Conservation (phyloP, 2,888 invertebrate genomes). For the Spatulosminthurus flaviceps region DNA sequence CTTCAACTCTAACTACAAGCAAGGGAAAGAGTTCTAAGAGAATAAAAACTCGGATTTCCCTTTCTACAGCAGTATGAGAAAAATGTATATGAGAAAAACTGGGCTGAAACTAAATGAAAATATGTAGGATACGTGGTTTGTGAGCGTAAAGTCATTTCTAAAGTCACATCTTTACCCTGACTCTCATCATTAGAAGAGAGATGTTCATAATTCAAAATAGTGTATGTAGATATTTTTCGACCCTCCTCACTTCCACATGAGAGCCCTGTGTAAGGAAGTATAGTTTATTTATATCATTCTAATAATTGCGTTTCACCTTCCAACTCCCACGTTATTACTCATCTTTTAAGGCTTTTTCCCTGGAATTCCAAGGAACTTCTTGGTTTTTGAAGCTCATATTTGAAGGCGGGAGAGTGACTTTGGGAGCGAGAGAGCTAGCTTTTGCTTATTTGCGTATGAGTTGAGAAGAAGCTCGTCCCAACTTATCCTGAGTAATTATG, state of each 20-base stretch:
- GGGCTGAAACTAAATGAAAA: no score
- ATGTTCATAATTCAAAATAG: not conserved
- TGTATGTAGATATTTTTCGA: not conserved
- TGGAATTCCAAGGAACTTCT: no score
- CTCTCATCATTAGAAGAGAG: constrained; percentile 7
- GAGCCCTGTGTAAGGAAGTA: not conserved
- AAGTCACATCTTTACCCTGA: not conserved
- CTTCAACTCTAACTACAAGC: not conserved
- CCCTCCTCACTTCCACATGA: not conserved
- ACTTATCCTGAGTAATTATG: not conserved
- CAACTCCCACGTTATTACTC: no score
- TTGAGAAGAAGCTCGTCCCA: not conserved
- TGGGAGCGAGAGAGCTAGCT: no score
- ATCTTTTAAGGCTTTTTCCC: no score
- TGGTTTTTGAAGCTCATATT: no score
- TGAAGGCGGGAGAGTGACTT: no score
- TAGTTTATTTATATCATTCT: not conserved
- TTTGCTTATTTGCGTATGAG: no score
- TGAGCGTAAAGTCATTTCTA: no score
- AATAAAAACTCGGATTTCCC: not conserved
- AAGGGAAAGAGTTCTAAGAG: constrained; percentile 1
- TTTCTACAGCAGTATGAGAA: no score
- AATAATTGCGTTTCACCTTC: not conserved
- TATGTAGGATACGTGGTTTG: no score
- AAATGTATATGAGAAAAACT: no score